Conservation (phyloP, 2,888 invertebrate species). For the Bellardia bayeri region DNA sequence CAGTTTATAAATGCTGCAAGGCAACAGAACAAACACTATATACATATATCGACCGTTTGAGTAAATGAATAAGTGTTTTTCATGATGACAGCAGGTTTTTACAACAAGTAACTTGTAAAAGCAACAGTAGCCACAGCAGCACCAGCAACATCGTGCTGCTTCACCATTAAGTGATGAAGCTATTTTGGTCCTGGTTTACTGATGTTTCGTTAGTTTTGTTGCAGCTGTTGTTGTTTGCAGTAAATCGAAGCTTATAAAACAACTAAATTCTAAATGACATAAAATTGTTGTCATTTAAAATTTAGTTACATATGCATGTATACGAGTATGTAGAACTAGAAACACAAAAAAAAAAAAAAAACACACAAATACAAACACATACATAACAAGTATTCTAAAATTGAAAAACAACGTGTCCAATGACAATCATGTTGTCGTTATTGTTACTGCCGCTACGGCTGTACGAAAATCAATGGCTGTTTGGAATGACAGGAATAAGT, state of each 20-base stretch:
- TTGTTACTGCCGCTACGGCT: neutral
- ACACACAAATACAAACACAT: too few relatives aligned
- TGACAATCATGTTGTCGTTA: slow-evolving; percentile 63
- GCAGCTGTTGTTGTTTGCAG: neutral
- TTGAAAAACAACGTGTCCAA: slow-evolving; percentile 61
- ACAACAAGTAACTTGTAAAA: slow-evolving; percentile 35
- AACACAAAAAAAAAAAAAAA: neutral
- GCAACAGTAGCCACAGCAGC: slow-evolving; percentile 13
- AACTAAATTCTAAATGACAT: slow-evolving; percentile 46
- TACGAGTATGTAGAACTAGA: neutral
- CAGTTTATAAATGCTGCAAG: slow-evolving; percentile 33
- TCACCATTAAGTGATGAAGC: slow-evolving; percentile 27
- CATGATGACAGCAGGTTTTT: slow-evolving; percentile 57
- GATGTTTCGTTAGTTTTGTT: slow-evolving; percentile 12
- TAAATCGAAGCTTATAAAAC: slow-evolving; percentile 36
- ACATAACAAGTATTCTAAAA: slow-evolving; percentile 35
- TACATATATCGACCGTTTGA: neutral
- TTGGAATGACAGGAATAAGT: slow-evolving; percentile 36
- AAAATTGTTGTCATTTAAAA: slow-evolving; percentile 38
- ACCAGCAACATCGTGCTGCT: neutral
- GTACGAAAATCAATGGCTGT: slow-evolving; percentile 22
- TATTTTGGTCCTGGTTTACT: neutral
- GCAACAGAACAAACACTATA: neutral
- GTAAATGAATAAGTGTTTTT: neutral
- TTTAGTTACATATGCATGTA: too few relatives aligned